Percentiles rank a stretch among this genome's conserved stretches.
Conservation (phyloP, 2,113 vertebrate genomes). For the Cyprinodon variegatus region DNA sequence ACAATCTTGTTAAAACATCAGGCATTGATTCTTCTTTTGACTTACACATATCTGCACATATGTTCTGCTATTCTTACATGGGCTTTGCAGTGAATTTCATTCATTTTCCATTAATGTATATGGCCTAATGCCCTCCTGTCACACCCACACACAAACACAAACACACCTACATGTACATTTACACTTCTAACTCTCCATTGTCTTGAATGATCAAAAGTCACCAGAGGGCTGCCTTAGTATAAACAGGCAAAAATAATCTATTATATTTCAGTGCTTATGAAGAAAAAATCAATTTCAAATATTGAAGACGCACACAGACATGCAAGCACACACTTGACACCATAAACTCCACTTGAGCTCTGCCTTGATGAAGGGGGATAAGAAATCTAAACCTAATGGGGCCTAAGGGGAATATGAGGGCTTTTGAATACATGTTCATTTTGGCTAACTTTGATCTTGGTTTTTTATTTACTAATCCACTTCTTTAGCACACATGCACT, state of each 20-base stretch:
- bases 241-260: constrained; percentile 47
- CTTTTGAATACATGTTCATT: constrained; percentile 33
- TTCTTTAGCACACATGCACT: background rate
- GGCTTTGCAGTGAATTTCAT: no score
- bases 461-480: constrained; percentile 29
- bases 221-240: constrained; percentile 26
- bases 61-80: no score
- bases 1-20: constrained; percentile 11
- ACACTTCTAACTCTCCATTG: background rate
- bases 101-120: no score
- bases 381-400: constrained; percentile 22
- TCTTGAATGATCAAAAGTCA: constrained; percentile 16
- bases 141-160: background rate
- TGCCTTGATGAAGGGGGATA: constrained; percentile 1
- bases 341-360: constrained; percentile 20
- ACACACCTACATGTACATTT: constrained; percentile 21
- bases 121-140: no score
- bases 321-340: constrained; percentile 6
- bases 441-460: constrained; percentile 44
- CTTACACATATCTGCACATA: no score
- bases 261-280: constrained; percentile 65
- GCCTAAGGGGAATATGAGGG: constrained; percentile 27
- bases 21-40: background rate
- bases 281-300: constrained; percentile 45
- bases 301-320: constrained; percentile 32